Base-by-base conservation (phyloP, 2,797 vertebrate genomes). In the Sebastes elongatus region DNA sequence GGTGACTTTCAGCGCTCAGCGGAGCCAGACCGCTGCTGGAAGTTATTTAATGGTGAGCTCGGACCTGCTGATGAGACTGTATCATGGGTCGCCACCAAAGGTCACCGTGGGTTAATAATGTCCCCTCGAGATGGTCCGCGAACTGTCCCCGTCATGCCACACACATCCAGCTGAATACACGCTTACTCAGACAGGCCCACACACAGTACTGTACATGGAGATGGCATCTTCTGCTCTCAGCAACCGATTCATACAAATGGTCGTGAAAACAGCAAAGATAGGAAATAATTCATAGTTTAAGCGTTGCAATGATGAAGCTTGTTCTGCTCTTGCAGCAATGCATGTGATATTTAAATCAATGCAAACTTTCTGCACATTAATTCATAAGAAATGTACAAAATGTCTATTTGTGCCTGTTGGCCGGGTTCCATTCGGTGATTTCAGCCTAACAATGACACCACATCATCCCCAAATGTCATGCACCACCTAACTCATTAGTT, bases 51-150 rank as follows among this genome's bases (percentile, higher is more conserved):
- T 61, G 38, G n/a, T 61, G 63, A 83, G 70, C 64, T 65, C 9
- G 30, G 46, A 84, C 77, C 78, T 53, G 67, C 72, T 84, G 82
- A 89, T 83, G 73, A 88, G 65, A 80, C 78, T 30, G 72, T 76
- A 60, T 81, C 65, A 70, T 16, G 64, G 76, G 13, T 70, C 71
- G 46, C 70, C 70, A 85, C 83, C 77, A 65, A 78, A 90, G 82
- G 84, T 77, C 78, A 61, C 7, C 2, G 7, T 4, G 49, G 84
- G 80, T 88, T 87, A 88, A 89, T 82, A 67, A 69, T n/a, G 6
- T 78, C 46, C 75, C 64, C 61, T 25, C 1, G 11, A 82, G 64
- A 81, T 22, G 33, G 30, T 61, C 13, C 49, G 38, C 23, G 23
- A 73, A 20, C 7, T 38, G 63, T 79, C 53, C 33, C 16, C 2